Evolutionary conservation across 1,140 invertebrate genomes (phyloP), one percentile per base, ranked within the genome.

Genomic region (Paralvinella palmiformis): DNA sequence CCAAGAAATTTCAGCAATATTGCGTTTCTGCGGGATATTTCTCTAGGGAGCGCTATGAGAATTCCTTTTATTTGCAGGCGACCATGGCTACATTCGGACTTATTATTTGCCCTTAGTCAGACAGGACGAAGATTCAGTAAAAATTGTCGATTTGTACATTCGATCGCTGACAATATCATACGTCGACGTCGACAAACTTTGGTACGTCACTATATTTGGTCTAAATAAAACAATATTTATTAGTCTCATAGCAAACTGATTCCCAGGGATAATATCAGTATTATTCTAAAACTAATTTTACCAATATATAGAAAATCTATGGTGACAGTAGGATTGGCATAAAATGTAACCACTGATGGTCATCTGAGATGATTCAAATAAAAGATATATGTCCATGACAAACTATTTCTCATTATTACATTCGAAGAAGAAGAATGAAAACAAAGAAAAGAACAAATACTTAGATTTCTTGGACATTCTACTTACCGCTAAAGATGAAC

Each of bases 381-480:
- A 27, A 10, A 41, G n/a, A 10, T 13, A 41, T 13, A 13, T 41
- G n/a, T 13, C 10, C 10, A 41, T 13, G 10, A 41, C 37, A 41
- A n/a, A 41, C 37, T 13, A 41, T 10, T 13, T 41, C 10, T 10
- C n/a, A 41, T 13, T 41, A 13, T 41, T 41, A 13, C 10, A 41
- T n/a, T n/a, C n/a, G n/a, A n/a, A 41, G 37, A 41, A 41, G n/a
- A n/a, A 41, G n/a, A 41, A 41, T 41, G 10, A 13, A n/a, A 41
- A n/a, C 37, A 41, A 41, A n/a, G n/a, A 10, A 13, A n/a, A n/a
- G 10, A n/a, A 41, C 37, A 41, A n/a, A 27, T 60, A 64, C 6
- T 31, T 48, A 1, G 61, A 66, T 33, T 63, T 66, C 29, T 37
- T 66, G 32, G 64, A 66, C 29, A 62, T 66, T 37, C 56, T 66